A percentile compares a stretch with the other conserved stretches of the same genome.
Evolutionary conservation across 2,797 vertebrate genomes (phyloP).

Genomic region (Parauchenoglanis punctatus): DNA sequence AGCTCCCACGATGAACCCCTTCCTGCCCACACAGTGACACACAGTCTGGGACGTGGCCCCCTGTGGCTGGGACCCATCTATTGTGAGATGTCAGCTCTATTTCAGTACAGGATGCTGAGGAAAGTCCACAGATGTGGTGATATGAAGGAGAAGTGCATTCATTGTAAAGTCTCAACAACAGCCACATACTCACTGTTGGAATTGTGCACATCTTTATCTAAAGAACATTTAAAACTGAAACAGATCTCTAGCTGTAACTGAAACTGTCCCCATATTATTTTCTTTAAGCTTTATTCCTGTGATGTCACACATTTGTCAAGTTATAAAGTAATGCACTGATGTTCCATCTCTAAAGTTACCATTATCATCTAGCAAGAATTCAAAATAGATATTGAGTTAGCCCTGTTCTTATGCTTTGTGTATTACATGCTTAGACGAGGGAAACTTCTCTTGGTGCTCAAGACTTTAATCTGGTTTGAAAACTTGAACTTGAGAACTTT

Average conservation of each 20-base stretch:
- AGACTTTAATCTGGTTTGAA: not conserved
- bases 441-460: not conserved
- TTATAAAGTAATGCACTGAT: no score
- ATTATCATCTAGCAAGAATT: not conserved
- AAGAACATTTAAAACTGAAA: not conserved
- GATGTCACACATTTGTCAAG: not conserved
- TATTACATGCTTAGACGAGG: not conserved
- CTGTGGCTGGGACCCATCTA: not conserved
- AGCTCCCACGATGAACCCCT: slow-evolving; percentile 36
- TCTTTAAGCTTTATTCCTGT: not conserved
- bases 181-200: not conserved
- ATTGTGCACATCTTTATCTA: not conserved
- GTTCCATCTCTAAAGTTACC: not conserved
- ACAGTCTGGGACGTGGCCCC: not conserved
- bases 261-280: not conserved
- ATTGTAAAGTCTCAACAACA: not conserved
- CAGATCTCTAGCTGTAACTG: not conserved
- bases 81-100: slow-evolving; percentile 34
- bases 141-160: not conserved
- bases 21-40: slow-evolving; percentile 12
- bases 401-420: no score
- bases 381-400: not conserved
- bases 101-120: slow-evolving; percentile 21
- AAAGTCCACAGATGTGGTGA: not conserved
- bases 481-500: no score